These are phyloP conservation scores for Chaetophractus vellerosus DNA, from an alignment of 2,797 vertebrate genomes.

Conservation along the genomic window DNA sequence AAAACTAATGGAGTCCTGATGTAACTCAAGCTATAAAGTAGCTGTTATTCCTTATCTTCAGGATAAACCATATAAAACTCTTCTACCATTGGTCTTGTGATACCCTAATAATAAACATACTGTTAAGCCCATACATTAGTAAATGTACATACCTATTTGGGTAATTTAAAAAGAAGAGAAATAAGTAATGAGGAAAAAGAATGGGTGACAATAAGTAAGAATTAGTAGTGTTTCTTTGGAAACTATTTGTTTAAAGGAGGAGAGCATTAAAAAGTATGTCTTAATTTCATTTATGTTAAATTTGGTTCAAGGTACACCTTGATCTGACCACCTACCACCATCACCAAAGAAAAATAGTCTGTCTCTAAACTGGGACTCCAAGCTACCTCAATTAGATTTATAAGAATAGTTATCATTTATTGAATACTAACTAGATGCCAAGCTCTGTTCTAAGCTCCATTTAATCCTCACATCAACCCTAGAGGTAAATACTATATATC, in stretches of 20 bases:
- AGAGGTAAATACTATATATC: not conserved
- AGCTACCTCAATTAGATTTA: not conserved
- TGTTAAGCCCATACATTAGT: not conserved
- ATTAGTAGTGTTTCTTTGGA: slow-evolving; percentile 15
- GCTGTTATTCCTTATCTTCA: not conserved
- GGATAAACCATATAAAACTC: not conserved
- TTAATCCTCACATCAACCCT: not conserved
- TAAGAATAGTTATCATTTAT: not conserved
- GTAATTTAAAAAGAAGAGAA: slow-evolving; percentile 48
- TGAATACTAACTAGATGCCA: not conserved
- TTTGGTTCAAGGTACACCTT: not conserved
- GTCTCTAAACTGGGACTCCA: not conserved
- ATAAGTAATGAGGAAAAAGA: not conserved
- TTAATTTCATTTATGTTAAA: slow-evolving; percentile 49
- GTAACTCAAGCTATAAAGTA: not conserved
- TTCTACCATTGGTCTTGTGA: not conserved
- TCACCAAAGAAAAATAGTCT: not conserved
- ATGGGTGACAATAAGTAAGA: not conserved
- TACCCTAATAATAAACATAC: not conserved
- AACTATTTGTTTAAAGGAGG: not conserved
- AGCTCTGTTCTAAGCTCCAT: not conserved
- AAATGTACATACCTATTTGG: not conserved
- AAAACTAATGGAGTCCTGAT: not conserved
- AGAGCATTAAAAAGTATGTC: not conserved
- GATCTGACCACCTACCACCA: not conserved